A percentile compares a stretch with the other conserved stretches of the same genome.
Evolutionary conservation across 1,140 invertebrate genomes (phyloP).

Genomic region (Drosophila tani): DNA sequence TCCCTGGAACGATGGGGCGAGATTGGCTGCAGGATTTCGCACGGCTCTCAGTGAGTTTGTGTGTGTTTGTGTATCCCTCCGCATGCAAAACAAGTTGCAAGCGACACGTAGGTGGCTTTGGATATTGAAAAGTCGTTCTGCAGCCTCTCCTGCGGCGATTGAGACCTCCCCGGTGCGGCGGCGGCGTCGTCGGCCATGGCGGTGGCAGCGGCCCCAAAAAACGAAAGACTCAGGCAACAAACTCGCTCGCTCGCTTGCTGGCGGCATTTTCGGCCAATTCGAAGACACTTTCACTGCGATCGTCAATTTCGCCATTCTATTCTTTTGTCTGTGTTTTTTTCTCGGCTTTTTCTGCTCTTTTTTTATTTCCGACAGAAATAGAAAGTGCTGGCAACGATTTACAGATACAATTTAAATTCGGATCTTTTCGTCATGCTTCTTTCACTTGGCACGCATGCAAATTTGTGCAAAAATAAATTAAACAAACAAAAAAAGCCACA

Average conservation of each 20-base stretch:
- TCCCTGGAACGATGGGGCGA: conserved; percentile 29
- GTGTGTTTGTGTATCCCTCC: conserved; percentile 26
- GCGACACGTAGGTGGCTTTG: conserved; percentile 64
- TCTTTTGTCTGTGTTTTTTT: conserved; percentile 61
- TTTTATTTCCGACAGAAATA: conserved; percentile 53
- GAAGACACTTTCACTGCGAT: conserved; percentile 69
- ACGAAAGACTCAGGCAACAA: conserved; percentile 68
- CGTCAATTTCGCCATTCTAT: conserved; percentile 64
- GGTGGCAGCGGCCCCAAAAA: conserved; percentile 32
- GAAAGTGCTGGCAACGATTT: conserved; percentile 59
- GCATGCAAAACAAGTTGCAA: conserved; percentile 64
- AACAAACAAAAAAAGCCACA: not conserved
- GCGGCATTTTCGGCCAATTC: conserved; percentile 28
- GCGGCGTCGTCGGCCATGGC: conserved; percentile 18
- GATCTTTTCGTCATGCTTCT: conserved; percentile 42
- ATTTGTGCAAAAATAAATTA: conserved; percentile 39
- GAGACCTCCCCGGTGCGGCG: conserved; percentile 38
- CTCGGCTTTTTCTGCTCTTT: not conserved
- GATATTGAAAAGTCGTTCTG: conserved; percentile 69
- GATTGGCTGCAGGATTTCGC: conserved; percentile 27
- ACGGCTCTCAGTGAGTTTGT: conserved; percentile 11
- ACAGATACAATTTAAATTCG: conserved; percentile 53
- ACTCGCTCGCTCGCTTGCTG: conserved; percentile 29
- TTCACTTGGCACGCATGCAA: conserved; percentile 66
- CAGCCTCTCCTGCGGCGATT: conserved; percentile 56